Base-by-base conservation (phyloP, 2,888 invertebrate species). In the Periphyllus acericola region DNA sequence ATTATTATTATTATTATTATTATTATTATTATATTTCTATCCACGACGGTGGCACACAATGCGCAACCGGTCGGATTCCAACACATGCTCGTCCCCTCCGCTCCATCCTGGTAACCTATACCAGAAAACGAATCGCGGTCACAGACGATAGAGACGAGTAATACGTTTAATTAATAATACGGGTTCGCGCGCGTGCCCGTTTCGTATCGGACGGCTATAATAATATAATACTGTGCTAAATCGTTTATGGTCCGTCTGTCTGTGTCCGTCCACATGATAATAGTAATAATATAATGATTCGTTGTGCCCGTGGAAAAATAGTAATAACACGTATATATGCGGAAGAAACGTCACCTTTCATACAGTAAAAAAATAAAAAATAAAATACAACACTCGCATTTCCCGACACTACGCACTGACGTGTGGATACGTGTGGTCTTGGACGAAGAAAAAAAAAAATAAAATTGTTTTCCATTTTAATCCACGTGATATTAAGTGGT, bases 121-220 rank as follows among this genome's bases (percentile, higher is more conserved):
- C 72, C 74, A 60, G 80, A 72, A 80, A 87, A 87, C 25, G 9
- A 80, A 87, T 87, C 80, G 86, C 86, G 86, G 86, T 80, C 86
- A 87, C 80, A 80, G 85, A 71, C 85, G 68, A 79, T 1, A 36
- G 71, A 71, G 21, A 85, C 25, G 36, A 36, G 46, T 46, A 55
- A 78, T 78, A 46, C 74, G 72, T 87, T 87, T 87, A 87, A 86
- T 86, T 85, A 85, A 71, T 85, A 85, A 85, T 55, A 71, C 84
- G 32, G 68, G 85, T 79, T 36, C 68, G 40, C 68, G 55, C 85
- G 80, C 86, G 86, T 87, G 86, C 86, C 86, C 29, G 72, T 80
- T 86, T 55, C 80, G 60, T 86, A 86, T 80, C 79, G 29, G 85
- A 78, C 46, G 36, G 32, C 36, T 75, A 84, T 19, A 32, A 81